Evolutionary conservation across 2,113 vertebrate species (phyloP), one percentile per base, ranked within the genome.

Genomic region (Lampris megalopsis): DNA sequence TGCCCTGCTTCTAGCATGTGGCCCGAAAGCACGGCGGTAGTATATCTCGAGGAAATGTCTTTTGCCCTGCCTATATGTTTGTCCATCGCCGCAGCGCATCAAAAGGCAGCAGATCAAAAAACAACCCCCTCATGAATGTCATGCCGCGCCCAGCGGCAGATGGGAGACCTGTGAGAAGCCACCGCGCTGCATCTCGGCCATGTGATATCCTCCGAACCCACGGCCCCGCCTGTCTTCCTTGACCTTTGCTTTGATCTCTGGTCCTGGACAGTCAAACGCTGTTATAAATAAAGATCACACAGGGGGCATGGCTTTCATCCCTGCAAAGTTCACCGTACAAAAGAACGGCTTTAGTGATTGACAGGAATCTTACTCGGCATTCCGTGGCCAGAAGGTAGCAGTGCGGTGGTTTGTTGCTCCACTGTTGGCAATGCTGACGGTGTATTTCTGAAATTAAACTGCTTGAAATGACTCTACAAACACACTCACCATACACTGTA

Each of bases 161-260:
- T 64, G 66, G 24, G 65, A 77, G 64, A 62, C 80, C 77, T 64
- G 62, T 75, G 75, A 69, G 67, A 54, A 72, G 59, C 81, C 79
- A 63, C 75, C 58, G 6, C 43, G 7, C 53, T 71, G 56, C 82
- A 78, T 87, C 65, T 70, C 80, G 70, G 43, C 79, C 60, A 49
- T 80, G 77, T 71, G 85, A 86, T 88, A 59, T 78, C 84, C 63
- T 91, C 75, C 84, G 82, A 83, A 87, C 84, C 72, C 63, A 68
- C 9, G 5, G 42, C 70, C 61, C 65, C 68, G 71, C 83, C 82
- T 87, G 68, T 86, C 75, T 86, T 65, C 65, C 43, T 74, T 94
- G 92, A 93, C 93, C 91, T 94, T 93, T 94, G 47, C 86, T 94
- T 94, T 94, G 90, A 93, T 91, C 76, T 70, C 53, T 24, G 3